Percentiles rank a stretch among this genome's conserved stretches.
These are phyloP conservation scores for Gallinago stenura DNA, from an alignment of 2,797 vertebrate genomes.

Conservation along the genomic window DNA sequence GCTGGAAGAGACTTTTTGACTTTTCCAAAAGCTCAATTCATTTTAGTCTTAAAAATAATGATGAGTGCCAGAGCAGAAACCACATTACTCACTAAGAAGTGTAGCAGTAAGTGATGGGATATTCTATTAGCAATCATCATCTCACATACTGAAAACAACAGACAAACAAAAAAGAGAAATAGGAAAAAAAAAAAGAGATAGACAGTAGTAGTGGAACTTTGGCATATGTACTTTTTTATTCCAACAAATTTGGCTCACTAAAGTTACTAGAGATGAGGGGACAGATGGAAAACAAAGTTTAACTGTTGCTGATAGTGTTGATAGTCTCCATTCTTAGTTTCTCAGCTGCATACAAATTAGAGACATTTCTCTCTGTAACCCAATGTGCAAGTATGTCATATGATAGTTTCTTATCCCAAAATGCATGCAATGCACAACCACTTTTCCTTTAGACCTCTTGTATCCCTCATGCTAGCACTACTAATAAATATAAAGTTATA, in stretches of 20 bases:
- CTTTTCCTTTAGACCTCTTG: not conserved
- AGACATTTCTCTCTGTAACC: not conserved
- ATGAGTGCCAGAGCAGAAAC: not conserved
- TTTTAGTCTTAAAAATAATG: not conserved
- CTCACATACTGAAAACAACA: not conserved
- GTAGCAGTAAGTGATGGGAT: not conserved
- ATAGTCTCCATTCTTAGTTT: not conserved
- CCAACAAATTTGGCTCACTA: not conserved
- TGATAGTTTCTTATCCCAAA: not conserved
- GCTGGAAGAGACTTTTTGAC: not conserved
- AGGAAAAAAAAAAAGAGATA: not conserved
- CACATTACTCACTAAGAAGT: not conserved
- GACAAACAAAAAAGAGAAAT: accelerated
- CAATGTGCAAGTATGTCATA: not conserved
- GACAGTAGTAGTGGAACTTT: not conserved
- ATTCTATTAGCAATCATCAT: not conserved
- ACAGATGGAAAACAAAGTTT: not conserved
- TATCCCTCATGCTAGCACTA: not conserved
- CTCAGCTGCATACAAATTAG: not conserved
- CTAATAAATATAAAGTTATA: not conserved
- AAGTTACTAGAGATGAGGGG: not conserved
- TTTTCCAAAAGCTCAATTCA: not conserved
- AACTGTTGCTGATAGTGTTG: not conserved
- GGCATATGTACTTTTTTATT: not conserved
- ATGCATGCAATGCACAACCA: not conserved